Conservation (phyloP, 2,113 vertebrate species). For the Variabilichromis moorii region DNA sequence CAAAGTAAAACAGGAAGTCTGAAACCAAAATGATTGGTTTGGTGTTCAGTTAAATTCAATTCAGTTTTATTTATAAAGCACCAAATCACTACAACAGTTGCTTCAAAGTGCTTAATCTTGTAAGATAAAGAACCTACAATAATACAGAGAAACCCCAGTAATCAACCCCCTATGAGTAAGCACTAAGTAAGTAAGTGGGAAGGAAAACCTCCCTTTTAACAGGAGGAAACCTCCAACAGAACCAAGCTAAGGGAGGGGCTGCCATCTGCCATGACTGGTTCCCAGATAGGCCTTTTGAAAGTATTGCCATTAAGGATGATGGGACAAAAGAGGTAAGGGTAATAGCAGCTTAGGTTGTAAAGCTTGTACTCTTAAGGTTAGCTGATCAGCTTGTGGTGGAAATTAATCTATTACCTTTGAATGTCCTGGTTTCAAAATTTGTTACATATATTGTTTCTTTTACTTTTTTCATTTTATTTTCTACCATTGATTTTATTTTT, state of each 20-base stretch:
- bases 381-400: not conserved
- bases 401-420: not conserved
- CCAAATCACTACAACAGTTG: not conserved
- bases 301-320: not conserved
- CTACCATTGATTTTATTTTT: not conserved
- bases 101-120: not conserved
- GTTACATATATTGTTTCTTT: not conserved
- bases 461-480: not conserved
- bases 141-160: not conserved
- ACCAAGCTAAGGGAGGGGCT: not conserved
- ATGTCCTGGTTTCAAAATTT: not conserved
- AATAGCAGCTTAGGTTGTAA: not conserved
- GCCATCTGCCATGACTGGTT: not conserved
- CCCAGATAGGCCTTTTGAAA: not conserved
- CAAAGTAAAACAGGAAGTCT: not conserved
- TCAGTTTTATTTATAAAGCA: not conserved
- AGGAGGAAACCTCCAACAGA: not conserved
- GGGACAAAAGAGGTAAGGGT: not conserved
- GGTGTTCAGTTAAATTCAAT: not conserved
- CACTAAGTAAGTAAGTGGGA: not conserved
- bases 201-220: not conserved
- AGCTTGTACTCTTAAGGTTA: not conserved
- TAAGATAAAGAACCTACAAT: not conserved
- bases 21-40: not conserved
- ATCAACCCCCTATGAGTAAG: not conserved